Base-by-base conservation (phyloP, 2,113 vertebrate species). In the Sporophila hypoxantha region DNA sequence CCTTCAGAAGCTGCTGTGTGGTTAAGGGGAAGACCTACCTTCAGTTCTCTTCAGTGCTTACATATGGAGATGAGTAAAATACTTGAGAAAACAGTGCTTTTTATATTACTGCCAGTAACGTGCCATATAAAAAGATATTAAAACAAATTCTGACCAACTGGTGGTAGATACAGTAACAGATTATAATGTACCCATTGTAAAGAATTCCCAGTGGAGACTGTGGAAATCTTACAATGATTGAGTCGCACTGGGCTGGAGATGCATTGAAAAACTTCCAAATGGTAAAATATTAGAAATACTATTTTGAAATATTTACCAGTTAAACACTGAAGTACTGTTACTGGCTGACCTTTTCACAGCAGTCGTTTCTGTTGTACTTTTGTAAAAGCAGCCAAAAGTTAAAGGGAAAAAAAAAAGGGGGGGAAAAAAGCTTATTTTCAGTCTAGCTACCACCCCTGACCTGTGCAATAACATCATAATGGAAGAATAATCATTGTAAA, bases 401-500 rank as follows among this genome's bases (percentile, higher is more conserved):
- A 83, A 68, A 89, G 22, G 9, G 7, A 2, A 27, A 67, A 59
- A 83, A 76, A 30, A 25, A 34, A 3, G 25, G 4, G 1, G 1
- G 3, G 2, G 1, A 2, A 56, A 83, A 64, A 37, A 77, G 90
- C 93, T 97, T 97, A 95, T 97, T 97, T 96, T 97, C 95, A 96
- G 96, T 93, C 79, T 91, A 95, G 94, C 82, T 90, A 88, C 91
- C 94, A 93, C 96, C 95, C 93, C 91, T 95, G 56, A 93, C 95
- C 96, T 95, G 93, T 93, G 94, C 95, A 97, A 97, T 97, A 97
- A 97, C 97, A 97, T 96, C 95, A 97, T 97, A 97, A 97, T 96
- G 96, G 96, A 97, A 97, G 96, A 97, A 97, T 97, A 97, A 97
- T 97, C 96, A 96, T 95, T 95, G 96, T 96, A 96, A 97, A 97